Base-by-base conservation (phyloP, 2,888 invertebrate genomes). In the Macaria notata region DNA sequence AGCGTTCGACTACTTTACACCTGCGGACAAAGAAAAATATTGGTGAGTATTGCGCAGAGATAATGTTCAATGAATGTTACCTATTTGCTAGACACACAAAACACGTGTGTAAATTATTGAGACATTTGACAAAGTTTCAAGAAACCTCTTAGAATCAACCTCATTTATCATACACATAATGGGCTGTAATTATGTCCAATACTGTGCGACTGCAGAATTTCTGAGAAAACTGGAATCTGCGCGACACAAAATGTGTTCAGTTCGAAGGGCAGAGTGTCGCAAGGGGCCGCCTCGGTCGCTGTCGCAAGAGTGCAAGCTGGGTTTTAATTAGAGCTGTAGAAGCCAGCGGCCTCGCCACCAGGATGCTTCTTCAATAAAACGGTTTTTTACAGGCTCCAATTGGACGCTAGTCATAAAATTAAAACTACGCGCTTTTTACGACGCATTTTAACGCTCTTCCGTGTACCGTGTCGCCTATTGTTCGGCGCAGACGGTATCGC, bases 301-400 rank as follows among this genome's bases (percentile, higher is more conserved):
- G 84, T 87, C 84, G 86, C 83, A 86, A 88, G 71, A 79, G 79
- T 76, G 79, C 78, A 78, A 76, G 78, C 79, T 75, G 70, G 80
- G 83, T 87, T 87, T 89, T 89, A 89, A 89, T 88, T 88, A 88
- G 87, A 85, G 79, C 83, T 84, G 83, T 82, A 74, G 81, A 81
- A 59, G 58, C 62, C 79, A 80, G 79, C 82, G 87, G 74, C 89
- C 90, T 88, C 87, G 88, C 67, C 58, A 82, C 78, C 88, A 88
- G 90, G 89, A 90, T 87, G 86, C 84, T 81, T 75, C 82, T 83
- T 78, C 83, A 88, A 89, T 89, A 90, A 90, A 89, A 88, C 78
- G 79, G 76, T 81, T 89, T 86, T 90, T 90, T 90, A 90, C 87
- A 84, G 79, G 79, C 88, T 82, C 80, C 90, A 90, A 90, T 90